Base-by-base conservation (phyloP, 2,888 invertebrate genomes). In the Calliopum simillimum region DNA sequence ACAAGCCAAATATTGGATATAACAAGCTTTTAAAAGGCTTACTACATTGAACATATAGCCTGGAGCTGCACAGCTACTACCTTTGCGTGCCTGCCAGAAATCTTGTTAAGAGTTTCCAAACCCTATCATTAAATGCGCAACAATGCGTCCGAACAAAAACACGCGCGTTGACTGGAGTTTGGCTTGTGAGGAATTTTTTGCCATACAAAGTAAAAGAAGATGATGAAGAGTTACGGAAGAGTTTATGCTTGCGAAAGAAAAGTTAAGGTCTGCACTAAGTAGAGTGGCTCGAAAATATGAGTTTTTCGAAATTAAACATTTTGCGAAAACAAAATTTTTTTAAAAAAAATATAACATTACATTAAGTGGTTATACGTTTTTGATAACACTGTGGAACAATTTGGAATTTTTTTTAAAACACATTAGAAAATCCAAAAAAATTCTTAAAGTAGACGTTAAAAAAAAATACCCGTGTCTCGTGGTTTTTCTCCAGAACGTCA, bases 81-180 rank as follows among this genome's bases (percentile, higher is more conserved):
- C 59, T 44, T 16, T 19, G 8, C 16, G 41, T 16, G 21, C 63
- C 25, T 25, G 25, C 49, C 33, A 49, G 25, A 33, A 63, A 49
- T 14, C 65, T 66, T 66, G 65, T 66, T 66, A 66, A 53, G 23
- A 62, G 13, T n/a, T 33, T n/a, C 44, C 55, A 66, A 66, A 66
- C 44, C 49, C 47, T 49, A 68, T 68, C 68, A 58, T 59, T 68
- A 68, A 68, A 68, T 23, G 68, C 58, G 68, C 68, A 58, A 68
- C 68, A 68, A 68, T 68, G 68, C 49, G 56, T 58, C 46, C 47
- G 25, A 56, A 66, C 33, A 56, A 16, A n/a, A 58, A 68, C 44
- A 46, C 55, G 16, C 51, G 51, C n/a, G n/a, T n/a, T n/a, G n/a
- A n/a, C n/a, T 46, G 49, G 43, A 33, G 33, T 33, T 33, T 56